These are phyloP conservation scores for Cynaeus angustus DNA, from an alignment of 2,888 invertebrate species.

Conservation along the genomic window DNA sequence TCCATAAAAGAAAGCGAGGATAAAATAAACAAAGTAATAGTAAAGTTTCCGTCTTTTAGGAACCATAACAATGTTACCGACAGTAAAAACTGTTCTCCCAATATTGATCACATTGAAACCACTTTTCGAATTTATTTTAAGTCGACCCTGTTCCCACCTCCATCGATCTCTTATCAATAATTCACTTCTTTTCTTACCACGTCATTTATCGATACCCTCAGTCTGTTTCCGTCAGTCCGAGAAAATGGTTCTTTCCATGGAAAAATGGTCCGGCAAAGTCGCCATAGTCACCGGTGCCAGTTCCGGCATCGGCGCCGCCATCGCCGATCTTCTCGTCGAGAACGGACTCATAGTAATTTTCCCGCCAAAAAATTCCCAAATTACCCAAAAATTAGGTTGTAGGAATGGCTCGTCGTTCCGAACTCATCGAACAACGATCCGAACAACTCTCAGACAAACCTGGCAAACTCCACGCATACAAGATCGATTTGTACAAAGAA, in stretches of 20 bases:
- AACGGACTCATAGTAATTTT: conserved; percentile 73
- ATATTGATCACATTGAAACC: too few species aligned
- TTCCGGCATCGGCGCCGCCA: conserved; percentile 76
- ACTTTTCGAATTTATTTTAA: too few species aligned
- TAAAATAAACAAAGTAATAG: too few species aligned
- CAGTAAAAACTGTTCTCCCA: too few species aligned
- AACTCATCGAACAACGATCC: conserved; percentile 54
- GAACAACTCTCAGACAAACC: conserved; percentile 51
- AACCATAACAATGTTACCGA: too few species aligned
- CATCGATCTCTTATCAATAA: too few species aligned
- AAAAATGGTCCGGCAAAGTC: conserved; percentile 76
- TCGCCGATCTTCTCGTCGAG: conserved; percentile 70
- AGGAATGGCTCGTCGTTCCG: conserved; percentile 57
- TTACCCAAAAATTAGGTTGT: conserved; percentile 55
- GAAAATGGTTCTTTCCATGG: conserved; percentile 68
- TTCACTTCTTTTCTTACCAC: too few species aligned
- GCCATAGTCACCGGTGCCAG: conserved; percentile 80
- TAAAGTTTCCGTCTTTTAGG: too few species aligned
- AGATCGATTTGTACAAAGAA: conserved; percentile 67
- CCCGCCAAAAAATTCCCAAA: not conserved
- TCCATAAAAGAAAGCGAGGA: too few species aligned
- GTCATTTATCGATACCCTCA: not conserved
- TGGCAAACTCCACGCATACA: conserved; percentile 64
- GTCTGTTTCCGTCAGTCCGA: not conserved
- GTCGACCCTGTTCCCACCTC: too few species aligned